Percentiles rank a stretch among this genome's conserved stretches.
phyloP scores from a whole-genome alignment of 2,888 invertebrate species.

The Acrobasis consociella region DNA sequence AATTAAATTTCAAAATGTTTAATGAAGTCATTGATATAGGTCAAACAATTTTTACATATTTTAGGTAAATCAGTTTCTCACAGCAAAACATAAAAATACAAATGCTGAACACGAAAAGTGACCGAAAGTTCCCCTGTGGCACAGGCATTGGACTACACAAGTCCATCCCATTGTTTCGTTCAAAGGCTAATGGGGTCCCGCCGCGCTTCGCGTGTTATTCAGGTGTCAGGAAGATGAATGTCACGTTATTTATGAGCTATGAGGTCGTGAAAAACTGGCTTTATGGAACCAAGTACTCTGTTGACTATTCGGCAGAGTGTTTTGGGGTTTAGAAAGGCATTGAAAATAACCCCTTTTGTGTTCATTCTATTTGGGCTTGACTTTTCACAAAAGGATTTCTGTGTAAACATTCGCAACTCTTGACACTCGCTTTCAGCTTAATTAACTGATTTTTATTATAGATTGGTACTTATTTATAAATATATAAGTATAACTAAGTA shows the following conservation, averaged over 20 bases:
- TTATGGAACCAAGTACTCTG: constrained; percentile 45
- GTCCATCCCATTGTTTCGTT: constrained; percentile 61
- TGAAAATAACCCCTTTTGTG: neutral
- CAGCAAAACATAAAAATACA: neutral
- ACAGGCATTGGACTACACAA: constrained; percentile 46
- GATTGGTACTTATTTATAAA: too few species aligned
- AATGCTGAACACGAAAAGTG: constrained; percentile 4
- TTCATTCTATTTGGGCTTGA: too few species aligned
- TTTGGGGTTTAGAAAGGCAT: constrained; percentile 19
- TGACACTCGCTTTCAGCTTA: too few species aligned
- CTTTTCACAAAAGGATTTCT: too few species aligned
- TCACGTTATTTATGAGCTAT: constrained; percentile 69
- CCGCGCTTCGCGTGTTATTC: constrained; percentile 64
- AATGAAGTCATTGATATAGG: too few species aligned
- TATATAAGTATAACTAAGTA: too few species aligned
- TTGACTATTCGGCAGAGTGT: constrained; percentile 12
- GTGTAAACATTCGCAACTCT: too few species aligned
- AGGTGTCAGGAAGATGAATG: constrained; percentile 78
- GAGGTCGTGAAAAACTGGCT: constrained; percentile 51
- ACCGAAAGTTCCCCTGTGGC: constrained; percentile 7
- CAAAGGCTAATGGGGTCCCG: constrained; percentile 72
- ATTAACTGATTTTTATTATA: too few species aligned
- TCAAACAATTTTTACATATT: too few species aligned
- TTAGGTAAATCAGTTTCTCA: neutral
- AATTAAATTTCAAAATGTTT: too few species aligned